Evolutionary conservation across 1,140 invertebrate genomes (phyloP), one percentile per base, ranked within the genome.

Genomic region (Macrobrachium nipponense): DNA sequence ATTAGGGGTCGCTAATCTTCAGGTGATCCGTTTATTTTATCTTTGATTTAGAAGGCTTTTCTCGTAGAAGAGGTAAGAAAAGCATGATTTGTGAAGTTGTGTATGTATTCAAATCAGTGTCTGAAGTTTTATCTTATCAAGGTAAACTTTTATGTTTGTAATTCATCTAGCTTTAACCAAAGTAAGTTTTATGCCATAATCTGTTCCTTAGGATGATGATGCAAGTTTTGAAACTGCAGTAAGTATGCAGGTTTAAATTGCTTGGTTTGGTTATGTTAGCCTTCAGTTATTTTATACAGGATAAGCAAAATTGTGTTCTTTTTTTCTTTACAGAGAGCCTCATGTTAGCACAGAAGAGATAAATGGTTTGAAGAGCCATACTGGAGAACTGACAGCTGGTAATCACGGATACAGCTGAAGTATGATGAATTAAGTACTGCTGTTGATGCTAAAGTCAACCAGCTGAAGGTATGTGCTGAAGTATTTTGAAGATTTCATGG

Each of bases 391-490:
- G 59, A n/a, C 77, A 51, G 15, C n/a, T 51, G 77, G 80, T 7
- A 86, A 64, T 59, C 77, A 44, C 66, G 36, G 17, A 18, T 86
- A 20, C 84, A 86, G 59, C 62, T 75, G 58, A 70, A 80, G 12
- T 86, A 75, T 23, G 64, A 86, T 20, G 84, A 86, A 36, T 68
- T 86, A 8, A 86, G 84, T 79, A 51, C 64, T 58, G 84, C 76
- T 72, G 84, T 86, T 1, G 84, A 86, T 72, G 77, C 84, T 51
- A 60, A 70, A 62, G 77, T 86, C 44, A 78, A 86, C 58, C 66
- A 86, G 43, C 75, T 86, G 20, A 73, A 86, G 68, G 84, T 80
- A 85, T 20, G 23, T 60, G 15, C 36, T 72, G 6, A 10, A 64
- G 23, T 36, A 17, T 15, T 27, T n/a, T 27, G 4, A n/a, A 36